phyloP scores from a whole-genome alignment of 2,797 vertebrate species.

The Pempheris klunzingeri region DNA sequence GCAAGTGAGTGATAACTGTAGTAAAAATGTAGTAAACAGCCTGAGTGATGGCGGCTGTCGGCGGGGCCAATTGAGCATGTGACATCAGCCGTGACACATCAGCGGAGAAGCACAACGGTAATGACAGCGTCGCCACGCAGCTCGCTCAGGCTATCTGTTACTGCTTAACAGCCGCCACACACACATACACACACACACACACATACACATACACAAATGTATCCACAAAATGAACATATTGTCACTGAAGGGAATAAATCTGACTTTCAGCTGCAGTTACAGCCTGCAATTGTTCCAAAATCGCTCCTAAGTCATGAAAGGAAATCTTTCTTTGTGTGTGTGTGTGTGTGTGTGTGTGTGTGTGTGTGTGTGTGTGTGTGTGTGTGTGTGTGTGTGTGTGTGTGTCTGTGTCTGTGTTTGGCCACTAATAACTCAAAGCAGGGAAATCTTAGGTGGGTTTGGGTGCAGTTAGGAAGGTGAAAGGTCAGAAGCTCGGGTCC shows the following conservation, averaged over 20 bases:
- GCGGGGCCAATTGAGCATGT: conserved; percentile 84
- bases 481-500: conserved; percentile 70
- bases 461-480: conserved; percentile 70
- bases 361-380: conserved; percentile 31
- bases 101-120: conserved; percentile 80
- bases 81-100: conserved; percentile 84
- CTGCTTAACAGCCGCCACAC: conserved; percentile 57
- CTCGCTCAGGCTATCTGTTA: conserved; percentile 73
- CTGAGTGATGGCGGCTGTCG: conserved; percentile 82
- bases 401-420: no score
- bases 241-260: conserved; percentile 53
- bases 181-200: conserved; percentile 29
- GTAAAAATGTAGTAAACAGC: conserved; percentile 80
- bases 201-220: conserved; percentile 7
- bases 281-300: conserved; percentile 53
- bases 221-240: conserved; percentile 42
- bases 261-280: conserved; percentile 56
- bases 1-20: conserved; percentile 78
- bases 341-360: conserved; percentile 27
- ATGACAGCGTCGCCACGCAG: conserved; percentile 78
- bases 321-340: conserved; percentile 12
- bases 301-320: conserved; percentile 40
- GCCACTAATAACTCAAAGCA: conserved; percentile 47
- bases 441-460: conserved; percentile 53
- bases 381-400: conserved; percentile 21